Conservation (phyloP, 2,797 vertebrate species). For the Pseudochaenichthys georgianus region DNA sequence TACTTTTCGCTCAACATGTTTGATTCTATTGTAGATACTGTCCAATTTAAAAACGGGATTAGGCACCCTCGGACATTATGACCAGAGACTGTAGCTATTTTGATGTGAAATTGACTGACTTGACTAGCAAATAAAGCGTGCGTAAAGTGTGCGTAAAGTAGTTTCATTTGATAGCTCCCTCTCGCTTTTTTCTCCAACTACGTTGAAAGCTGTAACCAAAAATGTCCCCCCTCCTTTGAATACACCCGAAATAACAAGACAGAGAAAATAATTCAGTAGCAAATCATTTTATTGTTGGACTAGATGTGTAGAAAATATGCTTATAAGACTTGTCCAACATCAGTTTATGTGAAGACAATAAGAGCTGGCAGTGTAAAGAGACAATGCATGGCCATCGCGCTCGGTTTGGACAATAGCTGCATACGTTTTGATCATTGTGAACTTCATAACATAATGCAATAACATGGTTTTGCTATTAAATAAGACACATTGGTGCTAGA, state of each 20-base stretch:
- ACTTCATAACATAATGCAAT: conserved; percentile 93
- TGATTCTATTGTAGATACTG: neutral
- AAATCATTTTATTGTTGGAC: conserved; percentile 95
- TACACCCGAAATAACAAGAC: conserved; percentile 35
- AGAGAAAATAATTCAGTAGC: conserved; percentile 61
- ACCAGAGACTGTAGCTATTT: neutral
- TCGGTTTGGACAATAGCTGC: conserved; percentile 99
- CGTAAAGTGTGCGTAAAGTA: conserved; percentile 41
- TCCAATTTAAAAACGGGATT: neutral
- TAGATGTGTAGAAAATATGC: conserved; percentile 96
- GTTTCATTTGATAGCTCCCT: neutral
- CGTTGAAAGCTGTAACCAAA: neutral
- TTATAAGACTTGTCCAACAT: conserved; percentile 89
- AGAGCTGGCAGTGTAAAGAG: conserved; percentile 89
- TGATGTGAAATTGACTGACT: neutral
- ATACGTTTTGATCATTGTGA: conserved; percentile 96
- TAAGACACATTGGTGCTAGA: conserved; percentile 99
- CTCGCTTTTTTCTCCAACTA: neutral
- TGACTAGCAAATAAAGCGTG: neutral
- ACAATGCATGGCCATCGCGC: conserved; percentile 85
- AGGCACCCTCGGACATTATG: neutral
- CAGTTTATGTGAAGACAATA: conserved; percentile 88
- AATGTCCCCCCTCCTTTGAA: neutral
- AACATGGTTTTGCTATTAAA: conserved; percentile 91
- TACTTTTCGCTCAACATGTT: neutral